Conservation (phyloP, 2,888 invertebrate genomes). For the Netelia virgata region DNA sequence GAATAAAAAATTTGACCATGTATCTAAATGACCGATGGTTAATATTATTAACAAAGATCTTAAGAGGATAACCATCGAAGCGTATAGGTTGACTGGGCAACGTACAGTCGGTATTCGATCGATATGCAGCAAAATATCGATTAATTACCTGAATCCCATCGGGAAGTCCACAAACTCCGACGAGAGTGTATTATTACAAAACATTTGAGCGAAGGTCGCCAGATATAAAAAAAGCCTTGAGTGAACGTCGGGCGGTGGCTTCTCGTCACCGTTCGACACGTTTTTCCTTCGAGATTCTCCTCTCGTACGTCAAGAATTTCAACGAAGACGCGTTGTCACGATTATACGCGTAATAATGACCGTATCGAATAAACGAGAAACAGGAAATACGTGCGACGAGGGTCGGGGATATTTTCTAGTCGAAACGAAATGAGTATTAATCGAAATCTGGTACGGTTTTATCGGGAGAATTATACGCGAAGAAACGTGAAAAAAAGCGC, state of each 20-base stretch:
- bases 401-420: neutral
- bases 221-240: neutral
- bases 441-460: neutral
- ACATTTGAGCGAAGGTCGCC: neutral
- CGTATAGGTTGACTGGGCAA: neutral
- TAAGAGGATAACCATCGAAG: neutral
- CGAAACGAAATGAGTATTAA: neutral
- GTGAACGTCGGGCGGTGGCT: neutral
- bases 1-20: no score
- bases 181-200: neutral
- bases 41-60: neutral
- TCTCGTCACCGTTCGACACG: neutral
- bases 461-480: neutral
- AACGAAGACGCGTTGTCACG: constrained; percentile 9
- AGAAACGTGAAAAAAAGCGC: neutral
- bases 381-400: constrained; percentile 31
- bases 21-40: no score
- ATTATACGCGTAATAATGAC: constrained; percentile 26
- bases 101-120: neutral
- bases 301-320: neutral
- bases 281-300: constrained; percentile 4
- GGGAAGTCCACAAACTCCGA: neutral
- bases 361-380: constrained; percentile 35
- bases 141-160: neutral
- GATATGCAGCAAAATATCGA: neutral